Conservation (phyloP, 2,797 vertebrate species). For the Galagoides demidoff region DNA sequence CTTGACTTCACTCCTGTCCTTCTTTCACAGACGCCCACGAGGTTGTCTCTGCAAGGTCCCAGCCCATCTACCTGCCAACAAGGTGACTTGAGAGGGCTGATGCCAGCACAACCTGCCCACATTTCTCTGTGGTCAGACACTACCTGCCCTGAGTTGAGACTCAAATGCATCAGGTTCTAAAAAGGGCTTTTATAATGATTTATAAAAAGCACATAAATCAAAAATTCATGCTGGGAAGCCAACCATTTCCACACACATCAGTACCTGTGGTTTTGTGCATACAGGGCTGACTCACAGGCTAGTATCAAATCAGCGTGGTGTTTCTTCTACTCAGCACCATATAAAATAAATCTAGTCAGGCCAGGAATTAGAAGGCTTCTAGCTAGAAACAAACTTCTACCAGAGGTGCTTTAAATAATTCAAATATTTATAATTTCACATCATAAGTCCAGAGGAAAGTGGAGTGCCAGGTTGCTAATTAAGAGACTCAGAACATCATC, state of each 20-base stretch:
- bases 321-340: background rate
- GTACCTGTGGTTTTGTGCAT: background rate
- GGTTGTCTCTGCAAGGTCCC: background rate
- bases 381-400: background rate
- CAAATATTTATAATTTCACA: background rate
- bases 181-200: background rate
- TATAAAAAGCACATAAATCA: background rate
- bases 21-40: rapidly evolving
- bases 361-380: background rate
- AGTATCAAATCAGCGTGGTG: background rate
- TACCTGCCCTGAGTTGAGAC: background rate
- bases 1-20: background rate
- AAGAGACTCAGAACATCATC: background rate
- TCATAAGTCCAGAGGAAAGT: background rate
- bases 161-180: background rate
- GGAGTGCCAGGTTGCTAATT: background rate
- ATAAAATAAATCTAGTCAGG: background rate
- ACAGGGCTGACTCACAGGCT: background rate
- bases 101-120: background rate
- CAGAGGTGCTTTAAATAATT: background rate
- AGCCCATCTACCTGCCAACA: background rate
- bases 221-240: background rate
- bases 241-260: rapidly evolving
- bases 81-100: background rate
- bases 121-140: background rate